Percentiles rank a stretch among this genome's conserved stretches.
Evolutionary conservation across 2,797 vertebrate genomes (phyloP).

Genomic region (Psittacula derbiana): DNA sequence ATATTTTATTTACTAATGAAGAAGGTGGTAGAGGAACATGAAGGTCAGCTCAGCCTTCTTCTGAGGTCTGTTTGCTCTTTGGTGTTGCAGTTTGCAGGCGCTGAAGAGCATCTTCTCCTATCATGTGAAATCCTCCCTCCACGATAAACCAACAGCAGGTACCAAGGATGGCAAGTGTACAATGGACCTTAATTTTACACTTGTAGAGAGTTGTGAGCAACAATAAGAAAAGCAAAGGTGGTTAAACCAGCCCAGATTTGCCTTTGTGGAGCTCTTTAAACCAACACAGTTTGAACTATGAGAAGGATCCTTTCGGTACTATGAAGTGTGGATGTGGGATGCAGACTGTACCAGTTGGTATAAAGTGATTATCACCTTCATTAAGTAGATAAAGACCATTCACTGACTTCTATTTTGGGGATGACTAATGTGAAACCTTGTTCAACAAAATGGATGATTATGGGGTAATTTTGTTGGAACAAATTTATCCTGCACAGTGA

Average conservation of each 20-base stretch:
- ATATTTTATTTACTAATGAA: neutral
- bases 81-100: neutral
- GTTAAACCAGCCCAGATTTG: neutral
- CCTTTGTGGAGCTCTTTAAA: neutral
- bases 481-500: neutral
- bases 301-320: neutral
- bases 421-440: slow-evolving; percentile 13
- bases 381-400: slow-evolving; percentile 45
- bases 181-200: neutral
- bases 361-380: slow-evolving; percentile 19
- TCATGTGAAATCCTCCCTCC: neutral
- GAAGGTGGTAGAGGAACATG: neutral
- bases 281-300: neutral
- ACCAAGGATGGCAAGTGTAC: neutral
- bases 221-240: neutral
- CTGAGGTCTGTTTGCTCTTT: neutral
- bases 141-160: neutral
- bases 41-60: neutral
- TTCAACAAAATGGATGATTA: neutral
- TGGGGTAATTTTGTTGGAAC: slow-evolving; percentile 50
- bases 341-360: neutral
- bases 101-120: neutral
- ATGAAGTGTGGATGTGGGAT: neutral
- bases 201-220: neutral
- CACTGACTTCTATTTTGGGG: slow-evolving; percentile 9